These are phyloP conservation scores for Pollenia angustigena DNA, from an alignment of 2,888 invertebrate species.

Conservation along the genomic window DNA sequence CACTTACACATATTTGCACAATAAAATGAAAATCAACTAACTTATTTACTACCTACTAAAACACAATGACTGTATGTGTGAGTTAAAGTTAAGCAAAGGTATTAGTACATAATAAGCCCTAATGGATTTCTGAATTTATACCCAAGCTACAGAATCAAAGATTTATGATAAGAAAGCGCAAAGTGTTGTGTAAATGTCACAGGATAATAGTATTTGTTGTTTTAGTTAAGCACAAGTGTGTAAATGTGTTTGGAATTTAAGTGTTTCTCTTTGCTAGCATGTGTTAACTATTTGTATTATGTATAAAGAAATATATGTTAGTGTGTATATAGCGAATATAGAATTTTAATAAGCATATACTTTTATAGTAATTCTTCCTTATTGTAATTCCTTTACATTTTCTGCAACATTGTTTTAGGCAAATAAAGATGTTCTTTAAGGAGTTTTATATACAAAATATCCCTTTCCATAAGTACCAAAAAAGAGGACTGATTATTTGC, in stretches of 20 bases:
- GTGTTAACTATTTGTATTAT: neutral
- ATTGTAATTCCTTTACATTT: neutral
- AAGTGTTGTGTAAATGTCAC: constrained; percentile 60
- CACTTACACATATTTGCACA: neutral
- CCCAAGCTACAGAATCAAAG: constrained; percentile 25
- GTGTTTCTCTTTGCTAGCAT: neutral
- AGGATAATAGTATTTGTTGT: neutral
- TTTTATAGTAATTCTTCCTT: neutral
- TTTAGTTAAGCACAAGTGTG: neutral
- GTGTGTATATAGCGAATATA: neutral
- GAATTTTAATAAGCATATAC: neutral
- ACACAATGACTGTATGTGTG: neutral
- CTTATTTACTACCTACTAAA: too few species aligned
- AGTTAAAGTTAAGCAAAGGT: neutral
- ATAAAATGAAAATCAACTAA: neutral
- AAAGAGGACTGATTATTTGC: too few species aligned
- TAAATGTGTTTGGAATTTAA: neutral
- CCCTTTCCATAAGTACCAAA: too few species aligned
- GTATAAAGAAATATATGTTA: neutral
- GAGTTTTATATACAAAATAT: too few species aligned
- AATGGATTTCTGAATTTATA: constrained; percentile 60
- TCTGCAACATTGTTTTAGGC: neutral
- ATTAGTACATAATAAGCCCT: constrained; percentile 63
- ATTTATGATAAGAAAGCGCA: constrained; percentile 52
- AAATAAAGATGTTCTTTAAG: neutral